phyloP scores from a whole-genome alignment of 2,888 invertebrate species.

The Andrena fulva region DNA sequence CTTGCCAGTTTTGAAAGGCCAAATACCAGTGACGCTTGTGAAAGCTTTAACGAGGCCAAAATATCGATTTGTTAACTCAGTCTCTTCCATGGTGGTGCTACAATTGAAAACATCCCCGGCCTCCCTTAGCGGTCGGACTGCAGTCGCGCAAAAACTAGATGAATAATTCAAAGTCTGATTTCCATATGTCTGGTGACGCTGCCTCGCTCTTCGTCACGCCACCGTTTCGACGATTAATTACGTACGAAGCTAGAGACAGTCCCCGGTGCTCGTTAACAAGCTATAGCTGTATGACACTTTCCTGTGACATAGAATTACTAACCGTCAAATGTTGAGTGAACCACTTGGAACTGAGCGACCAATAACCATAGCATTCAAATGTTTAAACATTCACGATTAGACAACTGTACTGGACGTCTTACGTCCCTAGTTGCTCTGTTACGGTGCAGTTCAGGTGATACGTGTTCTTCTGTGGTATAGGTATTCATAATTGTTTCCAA shows the following conservation, averaged over 20 bases:
- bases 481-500: too few species aligned
- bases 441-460: too few species aligned
- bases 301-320: too few species aligned
- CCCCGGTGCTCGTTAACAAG: not conserved
- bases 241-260: not conserved
- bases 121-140: not conserved
- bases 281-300: too few species aligned
- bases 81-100: not conserved
- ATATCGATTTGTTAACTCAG: not conserved
- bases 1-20: not conserved
- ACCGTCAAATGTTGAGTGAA: too few species aligned
- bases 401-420: too few species aligned
- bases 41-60: not conserved
- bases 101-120: not conserved
- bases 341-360: too few species aligned
- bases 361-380: too few species aligned
- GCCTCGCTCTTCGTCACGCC: not conserved
- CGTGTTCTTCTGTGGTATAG: too few species aligned
- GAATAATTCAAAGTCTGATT: not conserved
- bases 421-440: too few species aligned
- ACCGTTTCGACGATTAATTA: not conserved
- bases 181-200: not conserved
- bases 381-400: too few species aligned
- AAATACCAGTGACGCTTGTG: not conserved
- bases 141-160: not conserved